Evolutionary conservation across 1,140 invertebrate genomes (phyloP).

Genomic region (Drosophila takahashii): DNA sequence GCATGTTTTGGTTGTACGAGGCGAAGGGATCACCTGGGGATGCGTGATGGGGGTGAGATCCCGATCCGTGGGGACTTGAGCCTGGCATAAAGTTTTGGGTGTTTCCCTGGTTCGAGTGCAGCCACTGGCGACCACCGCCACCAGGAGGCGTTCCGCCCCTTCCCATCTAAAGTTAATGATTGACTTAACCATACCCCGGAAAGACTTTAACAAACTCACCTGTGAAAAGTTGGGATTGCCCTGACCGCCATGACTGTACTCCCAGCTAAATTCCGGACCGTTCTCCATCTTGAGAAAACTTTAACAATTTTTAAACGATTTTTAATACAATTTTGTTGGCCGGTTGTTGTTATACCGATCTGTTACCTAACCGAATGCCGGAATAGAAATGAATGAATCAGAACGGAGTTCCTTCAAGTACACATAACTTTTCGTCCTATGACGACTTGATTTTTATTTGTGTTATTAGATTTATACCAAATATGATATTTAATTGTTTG

Average conservation of each 20-base stretch:
- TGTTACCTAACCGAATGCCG: constrained; percentile 29
- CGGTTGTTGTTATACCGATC: constrained; percentile 29
- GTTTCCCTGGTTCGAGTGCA: constrained; percentile 60
- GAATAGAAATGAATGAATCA: constrained; percentile 29
- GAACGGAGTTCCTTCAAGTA: too few relatives aligned
- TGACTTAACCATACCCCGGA: too few relatives aligned
- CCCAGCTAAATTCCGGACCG: constrained; percentile 55
- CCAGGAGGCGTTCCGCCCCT: constrained; percentile 7
- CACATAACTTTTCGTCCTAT: neutral
- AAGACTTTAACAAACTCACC: constrained; percentile 18
- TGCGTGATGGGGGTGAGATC: neutral
- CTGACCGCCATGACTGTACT: constrained; percentile 24
- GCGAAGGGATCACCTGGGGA: constrained; percentile 32
- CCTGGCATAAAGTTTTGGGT: constrained; percentile 7
- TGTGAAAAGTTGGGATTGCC: constrained; percentile 22
- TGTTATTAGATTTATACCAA: neutral
- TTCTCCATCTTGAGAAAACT: constrained; percentile 41
- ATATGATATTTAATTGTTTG: neutral
- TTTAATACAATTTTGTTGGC: constrained; percentile 26
- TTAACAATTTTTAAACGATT: constrained; percentile 22
- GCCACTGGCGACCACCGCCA: constrained; percentile 53
- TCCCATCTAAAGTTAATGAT: constrained; percentile 15
- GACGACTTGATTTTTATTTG: neutral
- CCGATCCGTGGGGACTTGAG: constrained; percentile 11
- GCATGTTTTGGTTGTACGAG: constrained; percentile 54